Conservation (phyloP, 2,888 invertebrate species). For the Synanthedon formicaeformis region DNA sequence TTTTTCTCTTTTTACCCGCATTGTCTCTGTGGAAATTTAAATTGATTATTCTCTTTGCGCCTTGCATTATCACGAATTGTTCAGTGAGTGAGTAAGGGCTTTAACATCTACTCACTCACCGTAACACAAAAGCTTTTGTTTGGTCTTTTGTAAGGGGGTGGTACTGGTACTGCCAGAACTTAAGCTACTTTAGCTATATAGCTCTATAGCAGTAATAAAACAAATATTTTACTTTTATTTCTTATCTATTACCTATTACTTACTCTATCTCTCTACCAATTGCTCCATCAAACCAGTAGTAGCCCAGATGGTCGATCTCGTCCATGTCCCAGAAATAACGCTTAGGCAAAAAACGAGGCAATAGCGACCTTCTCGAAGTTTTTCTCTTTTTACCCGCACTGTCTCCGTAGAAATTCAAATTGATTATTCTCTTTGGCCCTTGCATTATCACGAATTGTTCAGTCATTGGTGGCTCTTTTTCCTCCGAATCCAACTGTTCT, state of each 20-base stretch:
- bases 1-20: neutral
- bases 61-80: too few species aligned
- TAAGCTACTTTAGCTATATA: too few species aligned
- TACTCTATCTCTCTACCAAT: constrained; percentile 16
- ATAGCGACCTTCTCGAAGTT: constrained; percentile 13
- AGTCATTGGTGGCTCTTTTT: neutral
- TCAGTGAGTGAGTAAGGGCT: too few species aligned
- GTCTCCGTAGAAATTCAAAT: neutral
- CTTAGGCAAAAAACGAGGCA: constrained; percentile 39
- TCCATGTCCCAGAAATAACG: constrained; percentile 29
- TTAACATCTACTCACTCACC: too few species aligned
- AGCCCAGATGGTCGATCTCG: constrained; percentile 28
- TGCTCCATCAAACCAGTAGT: constrained; percentile 40
- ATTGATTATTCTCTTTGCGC: neutral
- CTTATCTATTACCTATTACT: too few species aligned
- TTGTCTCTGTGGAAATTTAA: neutral
- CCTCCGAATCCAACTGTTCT: neutral
- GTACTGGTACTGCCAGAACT: too few species aligned
- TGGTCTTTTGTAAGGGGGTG: too few species aligned
- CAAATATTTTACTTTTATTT: too few species aligned
- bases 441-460: constrained; percentile 12
- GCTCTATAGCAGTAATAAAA: too few species aligned
- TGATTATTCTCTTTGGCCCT: constrained; percentile 9
- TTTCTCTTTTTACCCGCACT: neutral
- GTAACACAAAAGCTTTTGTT: too few species aligned